A percentile compares a stretch with the other conserved stretches of the same genome.
These are phyloP conservation scores for Cephus nigrinus DNA, from an alignment of 2,888 invertebrate genomes.

Conservation along the genomic window DNA sequence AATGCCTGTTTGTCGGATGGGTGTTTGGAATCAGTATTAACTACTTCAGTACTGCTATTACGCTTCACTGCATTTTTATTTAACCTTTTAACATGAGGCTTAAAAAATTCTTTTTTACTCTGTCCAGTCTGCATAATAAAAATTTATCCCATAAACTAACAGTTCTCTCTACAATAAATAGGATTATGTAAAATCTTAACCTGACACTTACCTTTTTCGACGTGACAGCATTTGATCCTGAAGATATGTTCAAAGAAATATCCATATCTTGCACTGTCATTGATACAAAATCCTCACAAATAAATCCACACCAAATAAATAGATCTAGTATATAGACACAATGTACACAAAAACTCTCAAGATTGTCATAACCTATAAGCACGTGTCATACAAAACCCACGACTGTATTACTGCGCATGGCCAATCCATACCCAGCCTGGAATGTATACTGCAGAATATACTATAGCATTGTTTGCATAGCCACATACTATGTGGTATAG, in stretches of 20 bases:
- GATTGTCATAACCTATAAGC: conserved; percentile 25
- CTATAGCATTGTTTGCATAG: background rate
- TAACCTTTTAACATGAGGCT: conserved; percentile 30
- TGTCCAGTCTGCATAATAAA: conserved; percentile 19
- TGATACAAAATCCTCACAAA: conserved; percentile 12
- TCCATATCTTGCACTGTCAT: conserved; percentile 55
- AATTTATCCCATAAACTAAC: background rate
- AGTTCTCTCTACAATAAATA: conserved; percentile 8
- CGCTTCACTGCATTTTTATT: conserved; percentile 9
- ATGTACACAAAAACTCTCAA: background rate
- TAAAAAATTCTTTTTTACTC: conserved; percentile 31
- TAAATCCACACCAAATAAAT: background rate
- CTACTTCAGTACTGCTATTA: background rate
- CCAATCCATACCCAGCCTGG: conserved; percentile 1
- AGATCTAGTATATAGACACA: background rate
- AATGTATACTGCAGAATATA: background rate
- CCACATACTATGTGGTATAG: background rate
- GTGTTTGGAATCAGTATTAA: background rate
- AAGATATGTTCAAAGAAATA: conserved; percentile 55
- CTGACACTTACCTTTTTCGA: conserved; percentile 47
- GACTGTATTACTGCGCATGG: conserved; percentile 23
- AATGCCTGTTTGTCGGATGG: background rate
- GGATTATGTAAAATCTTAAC: conserved; percentile 28
- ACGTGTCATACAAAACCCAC: conserved; percentile 17
- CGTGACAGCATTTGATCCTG: conserved; percentile 25